These are phyloP conservation scores for Sebastes taczanowskii DNA, from an alignment of 2,797 vertebrate genomes.

Conservation along the genomic window DNA sequence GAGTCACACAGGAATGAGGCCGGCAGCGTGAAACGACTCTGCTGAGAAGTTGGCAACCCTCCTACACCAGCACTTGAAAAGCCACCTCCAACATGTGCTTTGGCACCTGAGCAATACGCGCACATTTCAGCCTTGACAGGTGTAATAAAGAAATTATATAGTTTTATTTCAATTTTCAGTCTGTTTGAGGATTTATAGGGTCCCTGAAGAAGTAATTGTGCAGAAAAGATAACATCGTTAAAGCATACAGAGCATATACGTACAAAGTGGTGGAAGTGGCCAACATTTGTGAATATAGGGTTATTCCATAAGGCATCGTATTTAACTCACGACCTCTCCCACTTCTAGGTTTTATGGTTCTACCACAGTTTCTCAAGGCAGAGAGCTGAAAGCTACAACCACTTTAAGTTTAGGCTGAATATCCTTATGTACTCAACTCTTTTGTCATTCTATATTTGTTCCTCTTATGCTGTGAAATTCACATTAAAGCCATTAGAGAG, in stretches of 20 bases:
- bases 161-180: slow-evolving; percentile 50
- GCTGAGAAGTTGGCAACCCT: slow-evolving; percentile 24
- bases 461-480: slow-evolving; percentile 12
- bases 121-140: slow-evolving; percentile 58
- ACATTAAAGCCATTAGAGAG: slow-evolving; percentile 23
- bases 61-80: slow-evolving; percentile 26
- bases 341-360: slow-evolving; percentile 34
- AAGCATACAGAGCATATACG: slow-evolving; percentile 31
- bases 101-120: slow-evolving; percentile 40
- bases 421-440: background rate
- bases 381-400: slow-evolving; percentile 14
- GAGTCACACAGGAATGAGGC: slow-evolving; percentile 29
- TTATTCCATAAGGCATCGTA: slow-evolving; percentile 34
- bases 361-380: slow-evolving; percentile 1
- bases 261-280: slow-evolving; percentile 38
- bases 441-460: background rate
- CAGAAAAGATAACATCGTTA: slow-evolving; percentile 60
- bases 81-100: slow-evolving; percentile 60
- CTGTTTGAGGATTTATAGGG: slow-evolving; percentile 64
- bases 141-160: slow-evolving; percentile 67
- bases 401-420: background rate
- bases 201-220: slow-evolving; percentile 9
- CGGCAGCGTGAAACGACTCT: slow-evolving; percentile 33
- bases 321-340: slow-evolving; percentile 32
- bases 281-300: slow-evolving; percentile 31